phyloP scores from a whole-genome alignment of 2,797 vertebrate species.

The Bucorvus abyssinicus region DNA sequence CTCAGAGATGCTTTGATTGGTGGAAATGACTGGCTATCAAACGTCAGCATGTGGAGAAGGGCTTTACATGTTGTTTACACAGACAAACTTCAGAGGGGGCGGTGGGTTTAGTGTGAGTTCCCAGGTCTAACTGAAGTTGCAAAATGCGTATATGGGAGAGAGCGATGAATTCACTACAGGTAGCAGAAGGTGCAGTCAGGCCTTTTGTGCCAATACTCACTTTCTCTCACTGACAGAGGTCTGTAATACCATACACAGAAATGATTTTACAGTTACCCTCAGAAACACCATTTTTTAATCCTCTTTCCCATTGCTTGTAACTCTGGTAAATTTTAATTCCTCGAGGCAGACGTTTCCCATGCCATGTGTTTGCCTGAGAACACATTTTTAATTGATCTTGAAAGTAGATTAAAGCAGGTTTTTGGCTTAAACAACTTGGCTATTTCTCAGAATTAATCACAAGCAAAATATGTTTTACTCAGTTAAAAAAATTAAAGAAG shows the following conservation, averaged over 20 bases:
- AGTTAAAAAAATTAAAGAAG: neutral
- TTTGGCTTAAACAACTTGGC: constrained; percentile 31
- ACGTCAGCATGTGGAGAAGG: neutral
- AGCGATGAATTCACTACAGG: neutral
- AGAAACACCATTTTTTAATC: neutral
- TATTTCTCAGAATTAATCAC: constrained; percentile 32
- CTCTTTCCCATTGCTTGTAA: neutral
- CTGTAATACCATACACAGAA: neutral
- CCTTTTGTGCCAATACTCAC: neutral
- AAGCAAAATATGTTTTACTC: constrained; percentile 46
- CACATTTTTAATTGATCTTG: constrained; percentile 55
- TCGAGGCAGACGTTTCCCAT: neutral
- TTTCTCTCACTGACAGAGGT: neutral
- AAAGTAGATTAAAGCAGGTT: constrained; percentile 33
- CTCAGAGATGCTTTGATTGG: neutral
- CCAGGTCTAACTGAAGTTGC: neutral
- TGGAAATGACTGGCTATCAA: neutral
- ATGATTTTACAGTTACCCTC: neutral
- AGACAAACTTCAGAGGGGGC: neutral
- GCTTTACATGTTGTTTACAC: neutral
- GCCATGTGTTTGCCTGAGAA: constrained; percentile 6
- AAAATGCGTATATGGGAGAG: neutral
- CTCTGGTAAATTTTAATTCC: neutral
- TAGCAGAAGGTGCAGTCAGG: neutral
- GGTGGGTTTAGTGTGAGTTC: neutral